Base-by-base conservation (phyloP, 2,888 invertebrate genomes). In the Ernsta delagoae region DNA sequence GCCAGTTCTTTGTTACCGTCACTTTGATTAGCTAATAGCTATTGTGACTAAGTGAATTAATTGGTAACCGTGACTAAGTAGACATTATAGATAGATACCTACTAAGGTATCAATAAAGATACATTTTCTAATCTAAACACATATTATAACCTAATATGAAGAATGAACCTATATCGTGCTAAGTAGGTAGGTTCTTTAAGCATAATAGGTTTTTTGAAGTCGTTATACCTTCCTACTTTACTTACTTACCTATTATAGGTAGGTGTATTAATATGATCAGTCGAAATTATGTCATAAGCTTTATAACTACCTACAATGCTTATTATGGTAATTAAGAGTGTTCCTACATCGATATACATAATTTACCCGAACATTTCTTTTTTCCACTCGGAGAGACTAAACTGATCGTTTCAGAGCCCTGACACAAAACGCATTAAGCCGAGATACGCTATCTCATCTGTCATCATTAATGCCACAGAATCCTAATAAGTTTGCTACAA, bases 401-500 rank as follows among this genome's bases (percentile, higher is more conserved):
- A 76, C 79, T 75, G 81, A 80, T 80, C 83, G 81, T 76, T 77
- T 79, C 78, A 76, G 80, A 80, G 78, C 77, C 79, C 83, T 83
- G 83, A 81, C 82, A 83, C 80, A 80, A 80, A 84, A 83, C 84
- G 83, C 86, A 89, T 89, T 90, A 90, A 86, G 84, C 80, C 79
- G 76, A 80, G 83, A 85, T 84, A 85, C 82, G 78, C 81, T 81
- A 84, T 84, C 85, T 87, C 91, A 91, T 93, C 89, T 92, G 92
- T 93, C 92, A 93, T 93, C 92, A 92, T 93, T 92, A 93, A 90
- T 88, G 92, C 90, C 89, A 87, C 81, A 79, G 87, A 79, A 87
- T 90, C 90, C 92, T 92, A 92, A 92, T 93, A 93, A 92, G 91
- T 90, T 90, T 83, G 85, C 83, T 85, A 86, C 85, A 90, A 92